Conservation (phyloP, 92 coral and sea anemone genomes). For the Meandrina meandrites region DNA sequence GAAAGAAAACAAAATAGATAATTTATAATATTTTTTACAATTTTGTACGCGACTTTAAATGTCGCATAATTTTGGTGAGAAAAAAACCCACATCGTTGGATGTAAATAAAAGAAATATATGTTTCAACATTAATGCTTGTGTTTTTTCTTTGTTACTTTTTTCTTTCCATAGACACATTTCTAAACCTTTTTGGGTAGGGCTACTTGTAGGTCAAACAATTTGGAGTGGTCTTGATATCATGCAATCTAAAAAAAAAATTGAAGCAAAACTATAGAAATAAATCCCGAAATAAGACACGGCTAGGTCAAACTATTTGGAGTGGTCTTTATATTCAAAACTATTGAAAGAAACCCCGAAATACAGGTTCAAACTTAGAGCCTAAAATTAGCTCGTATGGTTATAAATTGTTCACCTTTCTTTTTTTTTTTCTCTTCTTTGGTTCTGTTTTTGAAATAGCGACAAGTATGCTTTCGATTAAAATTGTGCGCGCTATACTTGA, state of each 20-base stretch:
- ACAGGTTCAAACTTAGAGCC: too few relatives aligned
- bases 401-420: too few relatives aligned
- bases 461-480: too few relatives aligned
- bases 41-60: slow-evolving; percentile 62
- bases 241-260: too few relatives aligned
- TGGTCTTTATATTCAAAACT: background rate
- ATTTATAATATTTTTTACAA: slow-evolving; percentile 74
- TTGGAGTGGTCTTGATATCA: background rate
- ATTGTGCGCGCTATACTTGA: too few relatives aligned
- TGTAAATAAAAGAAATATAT: slow-evolving; percentile 67
- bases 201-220: background rate
- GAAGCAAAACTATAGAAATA: too few relatives aligned
- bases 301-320: too few relatives aligned
- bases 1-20: slow-evolving; percentile 78
- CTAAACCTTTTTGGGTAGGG: background rate
- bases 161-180: background rate
- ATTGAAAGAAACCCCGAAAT: background rate
- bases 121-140: background rate
- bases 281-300: background rate
- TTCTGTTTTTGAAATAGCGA: too few relatives aligned
- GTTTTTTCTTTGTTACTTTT: background rate
- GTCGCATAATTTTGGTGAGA: slow-evolving; percentile 62
- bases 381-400: background rate
- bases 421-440: too few relatives aligned
- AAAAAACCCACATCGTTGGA: slow-evolving; percentile 46